Conservation (phyloP, 2,797 vertebrate genomes). For the Scomberomorus guttatus region DNA sequence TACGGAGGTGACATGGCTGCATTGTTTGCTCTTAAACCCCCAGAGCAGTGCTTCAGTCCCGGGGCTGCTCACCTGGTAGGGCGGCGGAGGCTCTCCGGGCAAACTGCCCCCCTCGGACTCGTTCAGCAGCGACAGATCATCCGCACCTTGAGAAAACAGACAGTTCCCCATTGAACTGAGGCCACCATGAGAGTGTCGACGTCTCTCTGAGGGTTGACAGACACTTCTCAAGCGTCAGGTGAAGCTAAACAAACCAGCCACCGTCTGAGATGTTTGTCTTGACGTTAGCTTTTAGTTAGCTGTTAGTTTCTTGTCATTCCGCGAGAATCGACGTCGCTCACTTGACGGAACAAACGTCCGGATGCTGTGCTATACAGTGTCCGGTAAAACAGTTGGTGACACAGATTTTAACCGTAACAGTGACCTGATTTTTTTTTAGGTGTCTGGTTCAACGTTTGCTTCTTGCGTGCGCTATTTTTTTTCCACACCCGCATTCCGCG, state of each 20-base stretch:
- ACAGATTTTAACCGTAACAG: neutral
- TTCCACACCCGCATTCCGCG: too few relatives aligned
- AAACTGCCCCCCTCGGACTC: constrained; percentile 89
- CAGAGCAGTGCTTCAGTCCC: constrained; percentile 10
- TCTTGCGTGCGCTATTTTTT: constrained; percentile 31
- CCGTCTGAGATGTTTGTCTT: neutral
- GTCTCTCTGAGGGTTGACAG: neutral
- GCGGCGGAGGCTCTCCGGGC: constrained; percentile 87
- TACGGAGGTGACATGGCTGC: neutral
- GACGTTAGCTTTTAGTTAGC: constrained; percentile 25
- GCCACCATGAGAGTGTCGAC: constrained; percentile 65
- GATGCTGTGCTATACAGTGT: neutral
- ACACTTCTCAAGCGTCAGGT: neutral
- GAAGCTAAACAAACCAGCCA: neutral
- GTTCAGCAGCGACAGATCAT: constrained; percentile 88
- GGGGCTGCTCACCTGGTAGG: constrained; percentile 83
- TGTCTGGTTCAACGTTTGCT: constrained; percentile 47
- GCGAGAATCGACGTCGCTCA: neutral
- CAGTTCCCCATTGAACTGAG: constrained; percentile 89
- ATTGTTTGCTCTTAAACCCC: neutral
- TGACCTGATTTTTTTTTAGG: neutral
- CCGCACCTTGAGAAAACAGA: constrained; percentile 87
- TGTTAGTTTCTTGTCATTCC: constrained; percentile 42
- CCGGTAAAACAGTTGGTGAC: neutral
- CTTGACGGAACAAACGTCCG: neutral